Base-by-base conservation (phyloP, 2,797 vertebrate species). In the Poeciliopsis presidionis region DNA sequence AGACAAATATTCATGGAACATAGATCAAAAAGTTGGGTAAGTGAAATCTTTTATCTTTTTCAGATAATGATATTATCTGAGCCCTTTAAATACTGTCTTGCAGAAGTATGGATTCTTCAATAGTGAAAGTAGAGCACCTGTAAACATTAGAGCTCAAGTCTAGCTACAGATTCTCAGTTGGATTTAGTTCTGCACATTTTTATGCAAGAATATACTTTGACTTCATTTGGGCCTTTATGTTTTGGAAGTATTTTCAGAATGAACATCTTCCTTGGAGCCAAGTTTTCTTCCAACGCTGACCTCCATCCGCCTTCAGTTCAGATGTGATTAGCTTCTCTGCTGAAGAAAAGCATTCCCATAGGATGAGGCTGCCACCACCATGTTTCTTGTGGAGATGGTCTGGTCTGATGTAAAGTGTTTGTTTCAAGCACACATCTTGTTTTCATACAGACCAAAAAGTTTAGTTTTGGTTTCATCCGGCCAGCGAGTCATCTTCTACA, bases 1-100 rank as follows among this genome's bases (percentile, higher is more conserved):
- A 89, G 79, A 87, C 49, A 28, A 13, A 55, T 59, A 63, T 77
- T 74, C 69, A 77, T 18, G 51, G 33, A 73, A 72, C 12, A 73
- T 45, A 51, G 69, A 1, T 81, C 75, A 67, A 67, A 84, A 67
- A 81, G 49, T 82, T 28, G 30, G 33, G 25, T 28, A 81, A 74
- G 22, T 69, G 39, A 69, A 20, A 43, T 25, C 22, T 3, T 25
- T n/a, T 25, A 25, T n/a, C 39, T 13, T 12, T 2, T n/a, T 43
- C 39, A 12, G 18, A 67, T 41, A 8, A 25, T 25, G 43, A 5
- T 22, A 45, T 11, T 1, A 20, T 0, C 28, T 63, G 59, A 63
- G 59, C 59, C 59, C 59, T 63, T 36, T 63, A 18, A 57, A 57
- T 12, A n/a, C 22, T 25, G 22, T 1, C 53, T 12, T 55, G 53